Conservation (phyloP, 2,888 invertebrate species). For the Brachypalpus laphriformis region DNA sequence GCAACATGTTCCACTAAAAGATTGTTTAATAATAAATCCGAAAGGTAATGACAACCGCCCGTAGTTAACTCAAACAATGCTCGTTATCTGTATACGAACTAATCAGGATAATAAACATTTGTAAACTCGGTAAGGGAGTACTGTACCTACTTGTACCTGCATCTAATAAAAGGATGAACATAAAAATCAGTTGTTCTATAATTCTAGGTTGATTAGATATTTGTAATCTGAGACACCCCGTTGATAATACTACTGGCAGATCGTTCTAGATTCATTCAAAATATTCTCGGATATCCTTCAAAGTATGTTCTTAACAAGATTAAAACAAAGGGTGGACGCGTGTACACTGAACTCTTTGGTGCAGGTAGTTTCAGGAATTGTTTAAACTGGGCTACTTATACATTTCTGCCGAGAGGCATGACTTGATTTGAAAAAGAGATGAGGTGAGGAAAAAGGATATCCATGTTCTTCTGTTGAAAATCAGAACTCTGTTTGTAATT, state of each 20-base stretch:
- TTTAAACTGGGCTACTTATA: conserved; percentile 36
- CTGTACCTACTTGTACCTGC: not conserved
- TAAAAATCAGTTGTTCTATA: not conserved
- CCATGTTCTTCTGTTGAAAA: conserved; percentile 18
- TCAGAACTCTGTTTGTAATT: conserved; percentile 56
- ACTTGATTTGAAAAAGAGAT: not conserved
- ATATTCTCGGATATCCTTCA: conserved; percentile 18
- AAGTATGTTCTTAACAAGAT: conserved; percentile 47
- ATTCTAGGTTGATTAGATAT: conserved; percentile 17
- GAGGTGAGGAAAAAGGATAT: conserved; percentile 3
- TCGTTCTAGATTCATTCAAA: conserved; percentile 33
- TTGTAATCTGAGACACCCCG: conserved; percentile 40
- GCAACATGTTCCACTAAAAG: not conserved
- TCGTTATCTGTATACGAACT: not conserved
- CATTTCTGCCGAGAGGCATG: not conserved
- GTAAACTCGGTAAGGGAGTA: conserved; percentile 24
- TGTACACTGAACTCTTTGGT: not conserved
- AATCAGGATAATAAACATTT: conserved; percentile 61
- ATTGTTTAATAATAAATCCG: not conserved
- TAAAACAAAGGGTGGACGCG: conserved; percentile 50
- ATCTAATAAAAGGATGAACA: not conserved
- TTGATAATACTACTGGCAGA: conserved; percentile 12
- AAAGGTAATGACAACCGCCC: not conserved
- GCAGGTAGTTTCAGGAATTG: not conserved
- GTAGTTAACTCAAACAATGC: not conserved